These are phyloP conservation scores for Trichomalopsis sarcophagae DNA, from an alignment of 1,140 invertebrate genomes.

Conservation along the genomic window DNA sequence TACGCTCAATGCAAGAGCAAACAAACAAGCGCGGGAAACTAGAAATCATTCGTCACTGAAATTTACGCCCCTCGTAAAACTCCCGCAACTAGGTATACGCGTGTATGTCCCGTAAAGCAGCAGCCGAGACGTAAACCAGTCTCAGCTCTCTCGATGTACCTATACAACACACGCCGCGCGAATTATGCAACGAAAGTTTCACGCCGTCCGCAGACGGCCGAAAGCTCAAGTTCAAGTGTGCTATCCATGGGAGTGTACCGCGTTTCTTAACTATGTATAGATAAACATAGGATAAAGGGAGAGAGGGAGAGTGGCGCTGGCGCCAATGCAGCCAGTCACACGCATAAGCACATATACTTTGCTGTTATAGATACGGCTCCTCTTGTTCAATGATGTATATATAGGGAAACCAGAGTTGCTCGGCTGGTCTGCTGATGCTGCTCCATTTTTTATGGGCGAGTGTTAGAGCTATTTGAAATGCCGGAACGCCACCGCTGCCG, in stretches of 20 bases:
- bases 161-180: background rate
- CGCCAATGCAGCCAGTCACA: background rate
- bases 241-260: too few species aligned
- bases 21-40: background rate
- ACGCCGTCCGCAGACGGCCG: background rate
- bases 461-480: too few species aligned
- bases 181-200: constrained; percentile 1
- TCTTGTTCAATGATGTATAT: too few species aligned
- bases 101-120: background rate
- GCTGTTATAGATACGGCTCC: too few species aligned
- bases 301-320: background rate
- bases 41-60: background rate
- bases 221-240: constrained; percentile 24
- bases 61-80: constrained; percentile 5
- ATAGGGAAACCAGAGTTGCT: too few species aligned
- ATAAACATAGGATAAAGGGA: background rate
- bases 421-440: too few species aligned
- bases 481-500: too few species aligned
- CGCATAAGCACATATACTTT: background rate
- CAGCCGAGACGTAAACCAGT: background rate
- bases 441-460: background rate
- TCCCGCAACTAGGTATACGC: too few species aligned
- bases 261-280: background rate
- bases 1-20: background rate
- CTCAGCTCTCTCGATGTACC: background rate